Percentiles rank a stretch among this genome's conserved stretches.
Evolutionary conservation across 2,113 vertebrate species (phyloP).

Genomic region (Ariopsis seemanni): DNA sequence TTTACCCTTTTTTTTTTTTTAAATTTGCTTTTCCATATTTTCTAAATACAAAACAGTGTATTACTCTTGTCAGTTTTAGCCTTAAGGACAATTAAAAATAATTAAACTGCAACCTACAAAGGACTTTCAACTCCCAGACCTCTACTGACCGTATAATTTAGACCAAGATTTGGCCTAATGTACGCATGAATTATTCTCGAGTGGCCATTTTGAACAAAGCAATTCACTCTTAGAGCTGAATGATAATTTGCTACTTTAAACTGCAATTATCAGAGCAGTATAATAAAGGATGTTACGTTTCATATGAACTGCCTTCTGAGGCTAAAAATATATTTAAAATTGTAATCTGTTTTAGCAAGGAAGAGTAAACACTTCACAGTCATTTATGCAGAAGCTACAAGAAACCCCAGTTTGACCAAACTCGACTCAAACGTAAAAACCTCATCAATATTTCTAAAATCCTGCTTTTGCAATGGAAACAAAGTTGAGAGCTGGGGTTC

Average conservation of each 20-base stretch:
- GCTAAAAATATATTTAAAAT: neutral
- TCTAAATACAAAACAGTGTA: neutral
- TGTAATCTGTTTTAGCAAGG: neutral
- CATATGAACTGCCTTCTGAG: slow-evolving; percentile 2
- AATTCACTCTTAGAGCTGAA: neutral
- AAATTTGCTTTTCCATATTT: neutral
- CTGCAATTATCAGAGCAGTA: neutral
- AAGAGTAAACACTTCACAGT: slow-evolving; percentile 1
- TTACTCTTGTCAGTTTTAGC: neutral
- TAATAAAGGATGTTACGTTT: neutral
- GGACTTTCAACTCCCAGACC: neutral
- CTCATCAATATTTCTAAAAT: slow-evolving; percentile 1
- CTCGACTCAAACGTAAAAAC: neutral
- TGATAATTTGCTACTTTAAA: neutral
- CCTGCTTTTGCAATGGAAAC: neutral
- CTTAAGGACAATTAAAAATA: neutral
- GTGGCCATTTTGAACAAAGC: neutral
- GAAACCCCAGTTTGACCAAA: neutral
- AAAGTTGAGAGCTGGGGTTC: neutral
- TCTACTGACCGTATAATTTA: neutral
- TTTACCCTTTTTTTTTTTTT: too few species aligned
- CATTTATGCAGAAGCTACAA: neutral
- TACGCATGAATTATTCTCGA: neutral
- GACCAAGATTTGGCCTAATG: neutral
- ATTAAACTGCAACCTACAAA: neutral